Percentiles rank a stretch among this genome's conserved stretches.
These are phyloP conservation scores for Erebia ligea DNA, from an alignment of 2,888 invertebrate genomes.

Conservation along the genomic window DNA sequence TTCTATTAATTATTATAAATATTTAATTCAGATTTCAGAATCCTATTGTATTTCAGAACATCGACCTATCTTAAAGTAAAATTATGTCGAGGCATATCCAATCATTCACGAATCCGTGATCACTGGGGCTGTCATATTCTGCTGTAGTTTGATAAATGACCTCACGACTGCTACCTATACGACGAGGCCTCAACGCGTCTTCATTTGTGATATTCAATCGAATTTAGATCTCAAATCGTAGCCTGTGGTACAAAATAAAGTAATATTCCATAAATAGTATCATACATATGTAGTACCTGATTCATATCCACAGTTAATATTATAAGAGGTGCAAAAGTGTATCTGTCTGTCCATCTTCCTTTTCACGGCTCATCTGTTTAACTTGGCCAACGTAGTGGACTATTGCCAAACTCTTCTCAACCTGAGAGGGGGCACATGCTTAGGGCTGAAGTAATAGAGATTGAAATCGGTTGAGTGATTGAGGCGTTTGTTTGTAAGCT, in stretches of 20 bases:
- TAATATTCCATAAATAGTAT: background rate
- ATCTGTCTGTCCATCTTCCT: no score
- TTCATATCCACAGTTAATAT: background rate
- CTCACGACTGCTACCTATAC: slow-evolving; percentile 56
- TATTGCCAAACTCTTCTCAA: no score
- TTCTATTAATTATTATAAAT: background rate
- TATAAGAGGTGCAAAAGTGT: background rate
- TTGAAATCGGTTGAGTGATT: no score
- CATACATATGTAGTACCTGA: no score
- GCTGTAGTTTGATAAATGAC: slow-evolving; percentile 69
- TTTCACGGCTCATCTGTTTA: no score
- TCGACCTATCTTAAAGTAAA: background rate
- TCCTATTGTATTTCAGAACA: background rate
- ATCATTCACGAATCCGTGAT: slow-evolving; percentile 33
- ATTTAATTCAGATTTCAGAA: background rate
- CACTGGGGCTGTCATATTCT: slow-evolving; percentile 47
- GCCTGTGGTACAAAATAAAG: slow-evolving; percentile 33
- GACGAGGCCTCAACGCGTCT: slow-evolving; percentile 60
- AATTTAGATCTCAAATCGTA: slow-evolving; percentile 55
- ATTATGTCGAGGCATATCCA: slow-evolving; percentile 31
- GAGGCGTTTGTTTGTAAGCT: no score
- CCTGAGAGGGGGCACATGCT: no score
- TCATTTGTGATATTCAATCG: slow-evolving; percentile 74
- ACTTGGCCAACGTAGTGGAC: no score
- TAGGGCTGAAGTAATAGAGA: no score